Evolutionary conservation across 92 coral and sea anemone genomes (phyloP).

Genomic region (Montipora capitata): DNA sequence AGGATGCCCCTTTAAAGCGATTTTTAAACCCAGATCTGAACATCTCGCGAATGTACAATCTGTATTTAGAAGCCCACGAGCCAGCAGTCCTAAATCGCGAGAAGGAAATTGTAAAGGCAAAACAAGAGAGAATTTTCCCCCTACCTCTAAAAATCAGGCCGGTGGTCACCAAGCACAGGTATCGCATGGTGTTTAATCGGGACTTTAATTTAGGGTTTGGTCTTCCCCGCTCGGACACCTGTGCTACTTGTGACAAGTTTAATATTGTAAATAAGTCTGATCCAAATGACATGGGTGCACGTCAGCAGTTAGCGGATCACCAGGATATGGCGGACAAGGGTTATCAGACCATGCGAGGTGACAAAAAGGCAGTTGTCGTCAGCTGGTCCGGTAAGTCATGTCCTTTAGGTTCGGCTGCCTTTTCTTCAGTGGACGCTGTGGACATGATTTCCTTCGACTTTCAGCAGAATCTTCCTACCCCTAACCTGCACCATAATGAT

Average conservation of each 20-base stretch:
- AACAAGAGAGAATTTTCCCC: no score
- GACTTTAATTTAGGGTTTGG: slow-evolving; percentile 50
- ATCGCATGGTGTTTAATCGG: no score
- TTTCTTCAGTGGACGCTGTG: slow-evolving; percentile 24
- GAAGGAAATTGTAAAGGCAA: no score
- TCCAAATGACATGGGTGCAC: background rate
- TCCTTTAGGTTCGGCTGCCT: background rate
- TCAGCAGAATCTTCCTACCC: slow-evolving; percentile 34
- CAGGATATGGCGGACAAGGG: slow-evolving; percentile 7
- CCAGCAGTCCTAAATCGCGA: no score
- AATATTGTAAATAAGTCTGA: slow-evolving; percentile 10
- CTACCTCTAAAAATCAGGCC: no score
- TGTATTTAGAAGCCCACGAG: no score
- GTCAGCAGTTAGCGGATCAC: slow-evolving; percentile 17
- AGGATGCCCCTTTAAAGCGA: no score
- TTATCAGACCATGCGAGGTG: background rate
- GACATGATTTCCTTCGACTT: slow-evolving; percentile 56
- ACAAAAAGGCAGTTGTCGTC: slow-evolving; percentile 26
- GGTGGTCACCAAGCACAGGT: no score
- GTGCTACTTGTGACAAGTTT: slow-evolving; percentile 34
- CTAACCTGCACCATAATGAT: slow-evolving; percentile 6
- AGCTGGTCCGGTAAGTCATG: slow-evolving; percentile 9
- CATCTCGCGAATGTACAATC: no score
- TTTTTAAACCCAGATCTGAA: no score
- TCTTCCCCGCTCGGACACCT: slow-evolving; percentile 48